A percentile compares a stretch with the other conserved stretches of the same genome.
phyloP scores from a whole-genome alignment of 2,113 vertebrate genomes.

The Hippoglossus stenolepis region DNA sequence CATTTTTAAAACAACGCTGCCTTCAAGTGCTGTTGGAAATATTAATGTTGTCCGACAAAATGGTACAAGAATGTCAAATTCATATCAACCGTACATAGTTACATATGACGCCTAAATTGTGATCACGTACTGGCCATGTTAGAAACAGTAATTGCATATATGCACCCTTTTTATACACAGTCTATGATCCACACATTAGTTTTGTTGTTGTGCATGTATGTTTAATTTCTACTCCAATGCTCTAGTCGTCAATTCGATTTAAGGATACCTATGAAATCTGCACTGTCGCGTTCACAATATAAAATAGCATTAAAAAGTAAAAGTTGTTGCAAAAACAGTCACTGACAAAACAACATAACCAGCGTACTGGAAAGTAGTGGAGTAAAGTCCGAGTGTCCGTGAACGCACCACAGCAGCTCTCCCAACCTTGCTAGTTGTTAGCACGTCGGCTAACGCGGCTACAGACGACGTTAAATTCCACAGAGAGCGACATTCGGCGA shows the following conservation, averaged over 20 bases:
- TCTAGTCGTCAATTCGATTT: neutral
- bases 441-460: constrained; percentile 56
- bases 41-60: neutral
- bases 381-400: constrained; percentile 16
- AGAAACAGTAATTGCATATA: rapidly evolving
- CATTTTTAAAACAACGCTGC: neutral
- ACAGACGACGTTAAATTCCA: constrained; percentile 54
- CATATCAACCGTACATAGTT: neutral
- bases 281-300: neutral
- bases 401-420: constrained; percentile 50
- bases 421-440: constrained; percentile 59
- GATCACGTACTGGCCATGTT: too few relatives aligned
- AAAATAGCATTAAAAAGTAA: neutral
- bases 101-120: neutral
- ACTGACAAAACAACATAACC: neutral
- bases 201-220: neutral
- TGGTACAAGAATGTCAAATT: neutral
- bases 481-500: neutral
- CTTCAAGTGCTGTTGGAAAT: constrained; percentile 8
- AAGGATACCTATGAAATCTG: too few relatives aligned
- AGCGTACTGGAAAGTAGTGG: constrained; percentile 12
- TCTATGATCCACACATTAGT: neutral
- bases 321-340: neutral
- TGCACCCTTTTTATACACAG: too few relatives aligned
- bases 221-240: too few relatives aligned